Percentiles rank a stretch among this genome's conserved stretches.
phyloP scores from a whole-genome alignment of 2,888 invertebrate genomes.

The Acleris holmiana region DNA sequence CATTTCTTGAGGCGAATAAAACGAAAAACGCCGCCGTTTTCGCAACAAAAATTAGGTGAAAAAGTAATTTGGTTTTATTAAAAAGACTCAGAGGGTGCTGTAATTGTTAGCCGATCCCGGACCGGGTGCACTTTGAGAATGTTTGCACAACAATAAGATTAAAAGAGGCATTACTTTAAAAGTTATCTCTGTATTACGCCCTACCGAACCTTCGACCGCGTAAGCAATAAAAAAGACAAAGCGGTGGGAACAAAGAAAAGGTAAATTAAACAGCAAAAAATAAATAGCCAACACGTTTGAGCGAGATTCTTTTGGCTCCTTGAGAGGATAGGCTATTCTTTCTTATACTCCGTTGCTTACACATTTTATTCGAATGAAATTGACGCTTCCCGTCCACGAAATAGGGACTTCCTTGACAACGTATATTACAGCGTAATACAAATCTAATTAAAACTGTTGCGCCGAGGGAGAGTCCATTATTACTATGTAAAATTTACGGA shows the following conservation, averaged over 20 bases:
- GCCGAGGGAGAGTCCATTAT: no score
- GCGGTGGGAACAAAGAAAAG: conserved; percentile 56
- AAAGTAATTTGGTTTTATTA: conserved; percentile 50
- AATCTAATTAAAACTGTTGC: conserved; percentile 25
- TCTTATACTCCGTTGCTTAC: conserved; percentile 42
- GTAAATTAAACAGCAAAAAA: conserved; percentile 66
- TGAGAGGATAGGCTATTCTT: conserved; percentile 46
- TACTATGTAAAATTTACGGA: conserved; percentile 17
- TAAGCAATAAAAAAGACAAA: conserved; percentile 62
- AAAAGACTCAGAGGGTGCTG: conserved; percentile 47
- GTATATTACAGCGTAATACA: conserved; percentile 12
- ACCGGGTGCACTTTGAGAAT: conserved; percentile 48
- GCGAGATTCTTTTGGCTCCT: conserved; percentile 55
- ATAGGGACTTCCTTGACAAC: conserved; percentile 8
- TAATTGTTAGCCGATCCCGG: conserved; percentile 50
- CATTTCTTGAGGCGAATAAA: conserved; percentile 46
- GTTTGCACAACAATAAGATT: conserved; percentile 63
- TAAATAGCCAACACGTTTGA: conserved; percentile 60
- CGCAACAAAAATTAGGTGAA: conserved; percentile 50
- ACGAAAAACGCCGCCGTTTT: conserved; percentile 46
- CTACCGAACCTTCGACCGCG: conserved; percentile 50
- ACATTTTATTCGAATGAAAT: conserved; percentile 16
- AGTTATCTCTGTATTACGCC: conserved; percentile 61
- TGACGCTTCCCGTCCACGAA: conserved; percentile 5
- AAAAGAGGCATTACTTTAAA: conserved; percentile 59